Base-by-base conservation (phyloP, 53 echinoderm and acorn worm species). In the Mesocentrotus franciscanus region DNA sequence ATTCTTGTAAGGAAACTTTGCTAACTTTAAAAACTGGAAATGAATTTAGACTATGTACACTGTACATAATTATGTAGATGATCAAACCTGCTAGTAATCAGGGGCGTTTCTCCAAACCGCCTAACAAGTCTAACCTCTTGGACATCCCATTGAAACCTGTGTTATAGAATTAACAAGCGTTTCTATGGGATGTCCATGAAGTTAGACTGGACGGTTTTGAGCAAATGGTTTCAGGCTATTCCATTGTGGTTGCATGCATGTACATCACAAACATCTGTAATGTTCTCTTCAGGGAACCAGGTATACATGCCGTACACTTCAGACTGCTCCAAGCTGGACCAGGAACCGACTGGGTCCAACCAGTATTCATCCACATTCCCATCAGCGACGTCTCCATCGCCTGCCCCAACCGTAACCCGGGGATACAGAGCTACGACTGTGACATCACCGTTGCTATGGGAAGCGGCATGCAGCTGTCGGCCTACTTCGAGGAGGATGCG, bases 371-470 rank as follows among this genome's bases (percentile, higher is more conserved):
- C 84, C 94, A 83, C 59, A 94, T 94, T 10, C 94, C 94, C 30
- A 61, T 94, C 35, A 33, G 42, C 12, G 94, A 83, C 39, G 15
- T 94, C 35, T 29, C 81, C 94, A 79, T 94, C 60, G 22, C 32
- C 29, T 94, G 94, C 24, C 94, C 94, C 22, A 17, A 34, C 36
- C 94, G 84, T 83, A 59, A 59, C 59, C 74, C 12, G 42, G 60
- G 17, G 20, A 83, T 15, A 15, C 94, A 15, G 33, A 94, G 84
- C 94, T 94, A 83, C 29, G 36, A 83, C 83, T 94, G 94, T 83
- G 83, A 83, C 94, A 94, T 94, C 94, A 61, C 94, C 34, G 84
- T 94, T 61, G 94, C 94, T 16, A 94, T 94, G 94, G 94, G 94
- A 84, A 94, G 84, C 5, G 35, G 39, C 59, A 94, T 94, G 94